Base-by-base conservation (phyloP, 2,113 vertebrate genomes). In the Oreochromis tanganicae region DNA sequence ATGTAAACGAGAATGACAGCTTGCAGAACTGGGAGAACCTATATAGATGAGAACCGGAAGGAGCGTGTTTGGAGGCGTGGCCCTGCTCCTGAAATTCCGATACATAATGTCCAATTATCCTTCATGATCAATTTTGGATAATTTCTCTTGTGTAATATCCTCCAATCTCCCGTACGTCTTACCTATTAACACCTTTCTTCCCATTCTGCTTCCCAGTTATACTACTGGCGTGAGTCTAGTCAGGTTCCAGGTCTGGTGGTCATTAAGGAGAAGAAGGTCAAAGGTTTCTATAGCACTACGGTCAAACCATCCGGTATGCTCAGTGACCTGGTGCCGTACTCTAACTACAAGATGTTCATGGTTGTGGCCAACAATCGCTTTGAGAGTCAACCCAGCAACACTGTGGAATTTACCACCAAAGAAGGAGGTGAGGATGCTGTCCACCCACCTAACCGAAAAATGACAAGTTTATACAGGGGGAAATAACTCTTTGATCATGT, bases 221-320 rank as follows among this genome's bases (percentile, higher is more conserved):
- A 98, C 96, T 99, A 97, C 96, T 98, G 97, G 97, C 97, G 98
- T 78, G 98, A 99, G 85, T 97, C 97, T 95, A 99, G 99, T 90
- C 95, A 97, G 93, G 96, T 99, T 93, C 98, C 97, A 87, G 97
- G 95, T 91, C 94, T 98, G 89, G 96, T 94, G 95, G 97, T 99
- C 88, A 98, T 94, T 90, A 97, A 96, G 93, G 98, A 98, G 92
- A 97, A 97, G 91, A 97, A 97, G 92, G 97, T 95, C 82, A 97
- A 96, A 94, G 97, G 97, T 91, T 98, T 99, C 94, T 96, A 91
- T 92, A 95, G 83, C 59, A 96, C 95, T 0, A 93, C 95, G 11
- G 96, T 97, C 27, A 96, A 97, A 82, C 96, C 96, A 36, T 96
- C 97, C 7, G 97, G 96, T 59, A 93, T 97, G 83, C 97, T 99